Evolutionary conservation across 2,888 invertebrate genomes (phyloP).

Genomic region (Cheiracanthium punctorium): DNA sequence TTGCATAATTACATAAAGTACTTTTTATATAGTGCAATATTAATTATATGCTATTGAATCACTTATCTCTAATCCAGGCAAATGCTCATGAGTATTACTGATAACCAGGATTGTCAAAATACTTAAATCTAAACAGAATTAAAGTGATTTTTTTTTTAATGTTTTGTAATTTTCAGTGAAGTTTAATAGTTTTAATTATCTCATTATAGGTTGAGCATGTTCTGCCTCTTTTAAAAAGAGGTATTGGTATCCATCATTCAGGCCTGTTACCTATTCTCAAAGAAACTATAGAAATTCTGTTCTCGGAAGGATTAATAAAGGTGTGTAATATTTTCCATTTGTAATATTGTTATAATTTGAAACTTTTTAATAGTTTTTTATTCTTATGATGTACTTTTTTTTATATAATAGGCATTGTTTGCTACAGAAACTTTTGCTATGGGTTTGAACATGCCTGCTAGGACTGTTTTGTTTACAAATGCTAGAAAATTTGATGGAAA

Average conservation of each 20-base stretch:
- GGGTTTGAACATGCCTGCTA: constrained; percentile 99
- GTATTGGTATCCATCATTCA: constrained; percentile 99
- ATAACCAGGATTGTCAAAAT: too few species aligned
- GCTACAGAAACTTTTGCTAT: constrained; percentile 99
- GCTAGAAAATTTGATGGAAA: constrained; percentile 98
- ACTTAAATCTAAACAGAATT: too few species aligned
- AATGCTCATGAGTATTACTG: too few species aligned
- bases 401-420: constrained; percentile 85
- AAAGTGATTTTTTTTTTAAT: too few species aligned
- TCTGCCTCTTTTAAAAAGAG: constrained; percentile 91
- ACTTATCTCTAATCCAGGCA: too few species aligned
- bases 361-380: not conserved
- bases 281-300: constrained; percentile 98
- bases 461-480: constrained; percentile 97
- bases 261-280: constrained; percentile 95
- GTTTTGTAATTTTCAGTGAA: too few species aligned
- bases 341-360: not conserved
- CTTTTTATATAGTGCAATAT: too few species aligned
- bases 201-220: constrained; percentile 86
- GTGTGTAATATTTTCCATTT: constrained; percentile 73
- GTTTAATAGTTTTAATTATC: too few species aligned
- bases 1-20: too few species aligned
- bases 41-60: too few species aligned
- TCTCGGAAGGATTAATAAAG: constrained; percentile 97
- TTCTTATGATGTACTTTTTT: not conserved